These are phyloP conservation scores for Armadillidium nasatum DNA, from an alignment of 1,140 invertebrate species.

Conservation along the genomic window DNA sequence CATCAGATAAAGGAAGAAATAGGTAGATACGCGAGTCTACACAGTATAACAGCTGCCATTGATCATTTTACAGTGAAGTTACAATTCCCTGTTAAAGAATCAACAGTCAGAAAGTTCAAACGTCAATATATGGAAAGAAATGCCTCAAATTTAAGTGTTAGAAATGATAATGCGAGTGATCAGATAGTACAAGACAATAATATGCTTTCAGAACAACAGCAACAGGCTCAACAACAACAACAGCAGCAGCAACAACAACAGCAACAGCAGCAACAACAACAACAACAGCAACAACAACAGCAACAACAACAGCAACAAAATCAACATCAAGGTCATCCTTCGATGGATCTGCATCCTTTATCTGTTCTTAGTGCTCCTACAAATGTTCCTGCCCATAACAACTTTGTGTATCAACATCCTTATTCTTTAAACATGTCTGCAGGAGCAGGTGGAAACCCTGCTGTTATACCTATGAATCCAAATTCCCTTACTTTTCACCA, in stretches of 20 bases:
- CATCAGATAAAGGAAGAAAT: constrained; percentile 48
- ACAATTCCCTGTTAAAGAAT: constrained; percentile 47
- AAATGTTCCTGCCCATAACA: constrained; percentile 33
- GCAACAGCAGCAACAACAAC: no score
- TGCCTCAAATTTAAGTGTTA: neutral
- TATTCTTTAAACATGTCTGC: constrained; percentile 40
- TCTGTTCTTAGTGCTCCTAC: constrained; percentile 33
- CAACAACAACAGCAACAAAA: constrained; percentile 17
- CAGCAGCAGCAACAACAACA: constrained; percentile 22
- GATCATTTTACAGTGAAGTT: constrained; percentile 48
- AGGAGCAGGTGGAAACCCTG: constrained; percentile 32
- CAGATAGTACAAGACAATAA: constrained; percentile 26
- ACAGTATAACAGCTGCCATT: constrained; percentile 46
- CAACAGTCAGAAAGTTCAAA: constrained; percentile 48
- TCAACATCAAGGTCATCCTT: constrained; percentile 27
- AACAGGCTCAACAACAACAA: constrained; percentile 17
- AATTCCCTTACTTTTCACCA: constrained; percentile 40
- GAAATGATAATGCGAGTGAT: constrained; percentile 11
- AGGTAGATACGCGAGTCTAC: constrained; percentile 47
- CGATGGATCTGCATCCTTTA: constrained; percentile 39
- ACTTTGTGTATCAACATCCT: constrained; percentile 42
- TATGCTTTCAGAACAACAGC: constrained; percentile 19
- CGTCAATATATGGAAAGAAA: constrained; percentile 45
- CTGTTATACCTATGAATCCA: constrained; percentile 38
- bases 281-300: no score